phyloP scores from a whole-genome alignment of 2,888 invertebrate genomes.

The Agrypnus murinus region DNA sequence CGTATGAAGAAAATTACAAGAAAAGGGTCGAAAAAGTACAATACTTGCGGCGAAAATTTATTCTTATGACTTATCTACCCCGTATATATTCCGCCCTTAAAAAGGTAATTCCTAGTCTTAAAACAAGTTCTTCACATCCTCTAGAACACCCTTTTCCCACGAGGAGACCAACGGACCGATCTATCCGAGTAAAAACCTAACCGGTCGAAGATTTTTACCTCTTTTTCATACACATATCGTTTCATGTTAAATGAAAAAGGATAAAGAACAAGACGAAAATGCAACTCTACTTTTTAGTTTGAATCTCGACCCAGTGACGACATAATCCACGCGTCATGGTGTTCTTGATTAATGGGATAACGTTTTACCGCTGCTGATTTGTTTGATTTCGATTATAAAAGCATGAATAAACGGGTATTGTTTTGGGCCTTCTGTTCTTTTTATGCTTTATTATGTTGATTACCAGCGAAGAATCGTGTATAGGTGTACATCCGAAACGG shows the following conservation, averaged over 20 bases:
- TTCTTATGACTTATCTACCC: conserved; percentile 55
- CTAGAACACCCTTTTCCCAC: conserved; percentile 52
- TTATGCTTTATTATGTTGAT: conserved; percentile 1
- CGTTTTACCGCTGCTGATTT: conserved; percentile 49
- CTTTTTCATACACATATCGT: conserved; percentile 9
- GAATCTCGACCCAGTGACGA: conserved; percentile 46
- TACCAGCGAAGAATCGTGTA: conserved; percentile 11
- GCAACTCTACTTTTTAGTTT: conserved; percentile 19
- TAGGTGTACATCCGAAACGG: conserved; percentile 7
- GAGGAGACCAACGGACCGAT: conserved; percentile 50
- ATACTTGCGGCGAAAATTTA: conserved; percentile 55
- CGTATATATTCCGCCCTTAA: conserved; percentile 50
- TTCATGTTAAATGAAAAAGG: background rate
- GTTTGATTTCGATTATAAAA: conserved; percentile 39
- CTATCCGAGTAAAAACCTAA: conserved; percentile 45
- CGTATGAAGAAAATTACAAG: conserved; percentile 47
- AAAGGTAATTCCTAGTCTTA: conserved; percentile 55
- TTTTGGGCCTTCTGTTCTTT: conserved; percentile 23
- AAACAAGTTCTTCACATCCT: conserved; percentile 53
- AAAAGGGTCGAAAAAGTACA: conserved; percentile 49
- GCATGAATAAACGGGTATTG: conserved; percentile 35
- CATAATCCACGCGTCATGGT: conserved; percentile 55
- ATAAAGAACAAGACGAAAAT: background rate
- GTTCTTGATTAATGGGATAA: conserved; percentile 53
- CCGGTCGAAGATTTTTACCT: conserved; percentile 35